Evolutionary conservation across 2,888 invertebrate genomes (phyloP), one percentile per base, ranked within the genome.

Genomic region (Eurytoma adleriae): DNA sequence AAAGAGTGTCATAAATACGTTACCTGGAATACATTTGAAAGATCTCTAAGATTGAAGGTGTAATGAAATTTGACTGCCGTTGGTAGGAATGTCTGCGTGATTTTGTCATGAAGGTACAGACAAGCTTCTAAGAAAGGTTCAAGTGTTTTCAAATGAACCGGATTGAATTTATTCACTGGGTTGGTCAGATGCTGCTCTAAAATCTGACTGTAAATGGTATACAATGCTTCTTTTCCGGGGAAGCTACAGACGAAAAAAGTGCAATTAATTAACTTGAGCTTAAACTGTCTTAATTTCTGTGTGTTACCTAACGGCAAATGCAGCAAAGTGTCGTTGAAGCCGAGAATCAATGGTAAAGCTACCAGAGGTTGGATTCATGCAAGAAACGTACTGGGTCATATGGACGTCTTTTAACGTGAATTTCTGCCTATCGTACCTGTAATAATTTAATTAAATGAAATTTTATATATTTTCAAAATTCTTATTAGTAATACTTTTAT

Each of bases 281-380:
- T 59, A 62, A 14, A 16, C 59, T 66, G 3, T 66, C 27, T 18
- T 56, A 48, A 69, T 54, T 24, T n/a, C 18, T 16, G n/a, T 14
- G 18, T 30, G 14, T 86, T 91, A 95, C 95, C 94, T 95, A 67
- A 96, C 94, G 61, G 96, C 96, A 90, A 97, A 97, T 0, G 96
- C 96, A 85, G 96, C 95, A 90, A 97, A 97, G 88, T 97, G 97
- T 79, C 97, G 91, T 89, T 98, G 98, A 16, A 99, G 92, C 56
- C 98, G 93, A 0, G 97, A 94, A 92, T 98, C 96, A 78, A 98
- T 98, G 20, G 97, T 97, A 89, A 98, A 98, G 76, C 97, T 97
- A 24, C 98, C 98, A 18, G 98, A 96, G 0, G 98, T 97, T 0
- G 98, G 98, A 91, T 98, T 98, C 98, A 99, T 98, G 90, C 97